Conservation (phyloP, 2,113 vertebrate species). For the Blennius ocellaris region DNA sequence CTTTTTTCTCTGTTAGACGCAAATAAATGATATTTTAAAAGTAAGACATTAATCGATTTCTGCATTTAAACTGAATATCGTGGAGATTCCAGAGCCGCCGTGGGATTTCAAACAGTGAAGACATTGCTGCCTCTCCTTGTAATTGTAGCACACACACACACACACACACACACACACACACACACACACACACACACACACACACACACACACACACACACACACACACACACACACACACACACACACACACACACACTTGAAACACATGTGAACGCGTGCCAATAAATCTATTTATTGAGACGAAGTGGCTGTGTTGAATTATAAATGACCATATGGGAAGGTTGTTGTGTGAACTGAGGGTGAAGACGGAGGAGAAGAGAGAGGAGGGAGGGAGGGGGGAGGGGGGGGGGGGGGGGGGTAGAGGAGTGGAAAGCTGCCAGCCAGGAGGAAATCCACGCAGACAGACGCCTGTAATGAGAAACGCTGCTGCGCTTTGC, state of each 20-base stretch:
- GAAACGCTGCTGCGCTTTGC: conserved; percentile 63
- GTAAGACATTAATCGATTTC: no score
- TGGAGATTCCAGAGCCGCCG: no score
- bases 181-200: no score
- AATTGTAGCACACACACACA: no score
- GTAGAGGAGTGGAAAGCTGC: background rate
- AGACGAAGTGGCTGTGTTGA: conserved; percentile 71
- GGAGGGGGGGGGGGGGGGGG: no score
- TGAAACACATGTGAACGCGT: conserved; percentile 66
- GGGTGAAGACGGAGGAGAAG: conserved; percentile 7
- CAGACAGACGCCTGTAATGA: conserved; percentile 78
- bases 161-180: no score
- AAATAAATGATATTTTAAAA: no score
- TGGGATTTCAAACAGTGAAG: no score
- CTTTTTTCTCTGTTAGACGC: no score
- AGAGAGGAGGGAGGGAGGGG: no score
- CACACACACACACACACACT: background rate
- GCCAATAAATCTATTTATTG: conserved; percentile 73
- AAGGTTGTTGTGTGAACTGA: conserved; percentile 52
- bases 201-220: background rate
- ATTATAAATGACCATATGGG: conserved; percentile 84
- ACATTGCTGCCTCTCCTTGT: no score
- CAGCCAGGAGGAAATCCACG: conserved; percentile 56
- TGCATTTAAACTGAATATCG: no score
- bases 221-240: conserved; percentile 1